phyloP scores from a whole-genome alignment of 2,888 invertebrate species.

The Criorhina ranunculi region DNA sequence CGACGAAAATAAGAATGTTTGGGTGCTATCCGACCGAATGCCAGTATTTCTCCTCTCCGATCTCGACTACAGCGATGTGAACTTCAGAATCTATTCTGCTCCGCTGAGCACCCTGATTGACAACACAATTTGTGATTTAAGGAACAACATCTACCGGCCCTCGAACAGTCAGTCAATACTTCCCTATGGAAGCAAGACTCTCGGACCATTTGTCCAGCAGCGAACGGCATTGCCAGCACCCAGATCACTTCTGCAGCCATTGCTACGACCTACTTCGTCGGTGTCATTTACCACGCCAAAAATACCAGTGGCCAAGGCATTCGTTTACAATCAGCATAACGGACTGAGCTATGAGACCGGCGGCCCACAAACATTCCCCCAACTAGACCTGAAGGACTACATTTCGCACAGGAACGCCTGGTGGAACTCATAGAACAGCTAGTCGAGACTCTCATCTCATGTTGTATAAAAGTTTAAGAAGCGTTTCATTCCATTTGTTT shows the following conservation, averaged over 20 bases:
- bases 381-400: conserved; percentile 80
- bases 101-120: conserved; percentile 88
- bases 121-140: conserved; percentile 90
- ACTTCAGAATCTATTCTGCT: conserved; percentile 91
- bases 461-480: conserved; percentile 23
- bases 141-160: conserved; percentile 80
- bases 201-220: conserved; percentile 43
- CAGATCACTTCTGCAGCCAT: conserved; percentile 71
- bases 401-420: conserved; percentile 80
- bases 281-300: conserved; percentile 68
- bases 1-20: conserved; percentile 88
- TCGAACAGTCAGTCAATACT: conserved; percentile 76
- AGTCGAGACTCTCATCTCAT: background rate
- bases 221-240: conserved; percentile 25
- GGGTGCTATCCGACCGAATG: conserved; percentile 94
- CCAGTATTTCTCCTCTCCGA: conserved; percentile 89
- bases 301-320: conserved; percentile 82
- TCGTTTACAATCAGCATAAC: conserved; percentile 84
- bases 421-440: conserved; percentile 77
- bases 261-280: conserved; percentile 16
- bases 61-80: conserved; percentile 90
- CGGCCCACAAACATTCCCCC: conserved; percentile 82
- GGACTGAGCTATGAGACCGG: conserved; percentile 82
- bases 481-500: conserved; percentile 2
- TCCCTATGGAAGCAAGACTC: conserved; percentile 31